Evolutionary conservation across 2,888 invertebrate genomes (phyloP).

Genomic region (Bombylius discolor): DNA sequence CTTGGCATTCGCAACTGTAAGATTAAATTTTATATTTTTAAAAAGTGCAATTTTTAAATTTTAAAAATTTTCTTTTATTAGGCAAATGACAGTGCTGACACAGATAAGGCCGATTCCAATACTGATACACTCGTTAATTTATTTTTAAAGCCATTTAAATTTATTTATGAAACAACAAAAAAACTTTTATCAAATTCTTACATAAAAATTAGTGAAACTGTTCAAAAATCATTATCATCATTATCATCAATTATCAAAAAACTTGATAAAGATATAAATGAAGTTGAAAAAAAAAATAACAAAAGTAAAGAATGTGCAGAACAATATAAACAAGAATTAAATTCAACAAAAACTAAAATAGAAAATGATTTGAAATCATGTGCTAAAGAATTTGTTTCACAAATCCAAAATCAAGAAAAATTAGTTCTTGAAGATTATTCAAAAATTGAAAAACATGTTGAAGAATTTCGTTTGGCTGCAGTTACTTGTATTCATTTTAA

Average conservation of each 20-base stretch:
- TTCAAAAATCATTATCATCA: background rate
- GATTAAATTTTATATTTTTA: background rate
- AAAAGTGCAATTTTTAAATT: no score
- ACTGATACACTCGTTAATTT: background rate
- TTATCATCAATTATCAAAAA: background rate
- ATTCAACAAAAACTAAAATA: background rate
- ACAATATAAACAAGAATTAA: background rate
- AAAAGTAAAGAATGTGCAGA: background rate
- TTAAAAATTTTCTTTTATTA: background rate
- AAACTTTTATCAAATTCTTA: background rate
- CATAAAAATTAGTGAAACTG: background rate
- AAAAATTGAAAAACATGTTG: background rate
- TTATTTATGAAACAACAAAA: background rate
- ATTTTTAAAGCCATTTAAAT: background rate
- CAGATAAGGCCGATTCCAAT: background rate
- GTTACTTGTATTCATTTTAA: background rate
- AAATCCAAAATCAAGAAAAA: background rate
- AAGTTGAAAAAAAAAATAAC: background rate
- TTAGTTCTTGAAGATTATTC: background rate
- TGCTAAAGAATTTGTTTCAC: background rate
- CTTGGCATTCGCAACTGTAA: background rate
- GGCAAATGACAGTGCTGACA: background rate
- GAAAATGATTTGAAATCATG: background rate
- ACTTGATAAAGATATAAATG: background rate
- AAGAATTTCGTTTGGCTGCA: background rate